Evolutionary conservation across 1,140 invertebrate genomes (phyloP), one percentile per base, ranked within the genome.

Genomic region (Linepithema humile): DNA sequence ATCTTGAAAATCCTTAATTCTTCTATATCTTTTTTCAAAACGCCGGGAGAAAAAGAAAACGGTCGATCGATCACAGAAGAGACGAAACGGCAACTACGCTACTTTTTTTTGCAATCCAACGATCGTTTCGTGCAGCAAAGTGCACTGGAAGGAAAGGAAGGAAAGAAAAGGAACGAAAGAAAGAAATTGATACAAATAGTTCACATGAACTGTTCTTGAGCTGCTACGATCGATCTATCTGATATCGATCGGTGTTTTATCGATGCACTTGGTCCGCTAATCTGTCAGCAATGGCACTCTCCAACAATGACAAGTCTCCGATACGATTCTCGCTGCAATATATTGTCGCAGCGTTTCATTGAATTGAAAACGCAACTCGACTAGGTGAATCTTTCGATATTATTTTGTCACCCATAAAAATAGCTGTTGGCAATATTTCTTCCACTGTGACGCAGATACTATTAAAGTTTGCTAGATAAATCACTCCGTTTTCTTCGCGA

Each of bases 391-490:
- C 75, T 90, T 82, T 85, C 69, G 57, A 90, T 89, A 91, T 88
- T 90, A 59, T 77, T 90, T 89, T 85, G 87, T 89, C 60, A 74
- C 26, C 82, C 65, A 90, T 90, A 88, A 90, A 90, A 88, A 82
- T 85, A 59, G 64, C 83, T 88, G 80, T 83, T 89, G 85, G 82
- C 82, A 38, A 67, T 29, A 26, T 53, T 32, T n/a, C 55, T 50
- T 43, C 35, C 45, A 40, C 29, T 17, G 4, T 23, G 7, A n/a
- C 35, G 45, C 40, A 45, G 78, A 55, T 73, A 60, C 17, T 29
- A 23, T 40, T 67, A 85, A 70, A 74, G 29, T n/a, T 75, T 73
- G 55, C 50, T 29, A 82, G 72, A 87, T 87, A 65, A 83, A 86
- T 87, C 53, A 48, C 15, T 23, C 32, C 3, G 32, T 55, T 40